Percentiles rank a stretch among this genome's conserved stretches.
Evolutionary conservation across 2,888 invertebrate species (phyloP).

Genomic region (Dorcus parallelipipedus): DNA sequence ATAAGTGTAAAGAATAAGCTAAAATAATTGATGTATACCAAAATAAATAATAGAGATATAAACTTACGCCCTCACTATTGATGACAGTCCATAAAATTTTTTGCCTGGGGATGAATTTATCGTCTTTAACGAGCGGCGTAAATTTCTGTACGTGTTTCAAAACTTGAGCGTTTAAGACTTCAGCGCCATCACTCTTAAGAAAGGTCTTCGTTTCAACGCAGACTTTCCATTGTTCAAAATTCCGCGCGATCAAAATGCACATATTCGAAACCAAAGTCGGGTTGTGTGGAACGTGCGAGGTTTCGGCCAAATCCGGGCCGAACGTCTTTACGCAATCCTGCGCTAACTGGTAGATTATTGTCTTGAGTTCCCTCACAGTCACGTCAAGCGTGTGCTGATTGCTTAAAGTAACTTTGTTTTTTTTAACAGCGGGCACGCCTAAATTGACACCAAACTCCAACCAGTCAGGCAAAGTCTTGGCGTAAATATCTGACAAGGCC

Average conservation of each 20-base stretch:
- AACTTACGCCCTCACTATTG: slow-evolving; percentile 56
- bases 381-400: slow-evolving; percentile 49
- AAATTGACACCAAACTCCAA: slow-evolving; percentile 57
- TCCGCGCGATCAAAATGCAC: slow-evolving; percentile 59
- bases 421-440: slow-evolving; percentile 58
- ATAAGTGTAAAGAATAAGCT: slow-evolving; percentile 64
- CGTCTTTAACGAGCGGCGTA: slow-evolving; percentile 42
- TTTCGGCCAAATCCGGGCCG: slow-evolving; percentile 44
- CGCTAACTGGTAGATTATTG: slow-evolving; percentile 48
- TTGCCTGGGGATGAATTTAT: slow-evolving; percentile 61
- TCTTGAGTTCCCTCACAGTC: slow-evolving; percentile 52
- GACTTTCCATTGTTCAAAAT: slow-evolving; percentile 61
- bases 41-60: not conserved
- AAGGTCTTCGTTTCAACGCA: slow-evolving; percentile 40
- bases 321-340: slow-evolving; percentile 51
- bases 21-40: slow-evolving; percentile 17
- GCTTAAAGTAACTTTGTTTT: slow-evolving; percentile 49
- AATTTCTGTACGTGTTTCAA: slow-evolving; percentile 52
- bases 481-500: slow-evolving; percentile 54
- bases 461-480: slow-evolving; percentile 56
- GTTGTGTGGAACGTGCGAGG: slow-evolving; percentile 44
- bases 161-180: slow-evolving; percentile 35
- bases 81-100: slow-evolving; percentile 59
- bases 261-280: slow-evolving; percentile 45
- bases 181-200: slow-evolving; percentile 31